phyloP scores from a whole-genome alignment of 2,888 invertebrate species.

The Eupithecia dodoneata region DNA sequence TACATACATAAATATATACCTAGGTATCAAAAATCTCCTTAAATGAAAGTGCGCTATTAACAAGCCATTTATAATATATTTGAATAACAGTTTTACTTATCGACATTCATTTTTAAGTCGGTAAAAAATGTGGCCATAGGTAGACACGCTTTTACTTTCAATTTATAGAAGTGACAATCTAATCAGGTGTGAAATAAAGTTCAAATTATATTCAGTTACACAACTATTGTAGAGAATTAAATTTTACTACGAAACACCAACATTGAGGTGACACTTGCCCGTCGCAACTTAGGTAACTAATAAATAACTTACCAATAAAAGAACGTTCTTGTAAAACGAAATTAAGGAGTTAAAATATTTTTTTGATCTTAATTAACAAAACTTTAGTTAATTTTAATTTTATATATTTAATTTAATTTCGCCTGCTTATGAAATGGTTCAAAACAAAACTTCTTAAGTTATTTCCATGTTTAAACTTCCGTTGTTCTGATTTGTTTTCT shows the following conservation, averaged over 20 bases:
- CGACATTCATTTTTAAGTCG: background rate
- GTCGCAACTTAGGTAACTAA: conserved; percentile 46
- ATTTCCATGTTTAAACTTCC: background rate
- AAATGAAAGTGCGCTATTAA: too few relatives aligned
- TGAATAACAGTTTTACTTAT: background rate
- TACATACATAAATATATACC: too few relatives aligned
- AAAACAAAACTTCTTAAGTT: background rate
- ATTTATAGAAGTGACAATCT: conserved; percentile 41
- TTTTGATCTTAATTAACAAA: too few relatives aligned
- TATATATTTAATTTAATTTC: background rate
- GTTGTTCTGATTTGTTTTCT: background rate
- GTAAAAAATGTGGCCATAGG: background rate
- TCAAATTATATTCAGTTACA: conserved; percentile 62
- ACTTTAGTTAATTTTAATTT: too few relatives aligned
- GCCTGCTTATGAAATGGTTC: background rate
- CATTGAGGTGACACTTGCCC: conserved; percentile 34
- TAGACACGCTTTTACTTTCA: conserved; percentile 24
- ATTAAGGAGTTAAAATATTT: background rate
- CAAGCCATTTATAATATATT: too few relatives aligned
- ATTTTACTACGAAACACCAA: conserved; percentile 49
- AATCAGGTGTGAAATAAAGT: conserved; percentile 74
- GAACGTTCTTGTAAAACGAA: background rate
- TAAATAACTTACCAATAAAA: background rate
- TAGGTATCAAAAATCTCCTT: too few relatives aligned
- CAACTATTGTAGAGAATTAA: conserved; percentile 58